These are phyloP conservation scores for Mionectes macconnelli DNA, from an alignment of 2,113 vertebrate species.

Conservation along the genomic window DNA sequence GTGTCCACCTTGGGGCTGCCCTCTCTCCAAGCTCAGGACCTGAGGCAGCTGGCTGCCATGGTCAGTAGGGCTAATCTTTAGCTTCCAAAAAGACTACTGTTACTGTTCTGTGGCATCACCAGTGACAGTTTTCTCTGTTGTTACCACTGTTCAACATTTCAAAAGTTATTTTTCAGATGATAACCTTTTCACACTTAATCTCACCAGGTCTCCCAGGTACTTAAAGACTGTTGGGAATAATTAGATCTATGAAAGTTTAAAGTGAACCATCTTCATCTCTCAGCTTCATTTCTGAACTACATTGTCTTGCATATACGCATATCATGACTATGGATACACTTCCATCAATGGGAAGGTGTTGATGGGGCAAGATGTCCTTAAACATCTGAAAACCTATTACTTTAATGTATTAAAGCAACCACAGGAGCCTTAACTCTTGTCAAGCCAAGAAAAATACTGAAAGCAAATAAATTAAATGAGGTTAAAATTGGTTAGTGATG, in stretches of 20 bases:
- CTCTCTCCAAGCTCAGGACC: not conserved
- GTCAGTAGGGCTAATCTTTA: not conserved
- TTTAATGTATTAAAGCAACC: not conserved
- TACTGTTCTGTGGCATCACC: not conserved
- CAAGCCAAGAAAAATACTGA: not conserved
- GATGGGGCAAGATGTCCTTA: not conserved
- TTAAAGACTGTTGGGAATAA: not conserved
- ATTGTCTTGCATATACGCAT: not conserved
- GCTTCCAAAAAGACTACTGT: not conserved
- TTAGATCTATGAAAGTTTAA: not conserved
- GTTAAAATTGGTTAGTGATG: not conserved
- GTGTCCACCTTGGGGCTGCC: not conserved
- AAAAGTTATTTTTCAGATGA: slow-evolving; percentile 9
- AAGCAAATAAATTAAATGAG: not conserved
- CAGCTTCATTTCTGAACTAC: not conserved
- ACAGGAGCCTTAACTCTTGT: not conserved
- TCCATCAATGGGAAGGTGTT: not conserved
- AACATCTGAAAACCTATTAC: not conserved
- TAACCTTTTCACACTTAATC: not conserved
- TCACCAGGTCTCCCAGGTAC: not conserved
- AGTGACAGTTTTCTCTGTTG: not conserved
- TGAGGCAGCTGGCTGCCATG: not conserved
- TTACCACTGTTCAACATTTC: not conserved
- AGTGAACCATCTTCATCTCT: not conserved
- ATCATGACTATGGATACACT: not conserved